Percentiles rank a stretch among this genome's conserved stretches.
Conservation (phyloP, 2,888 invertebrate species). For the Hylaea fasciaria region DNA sequence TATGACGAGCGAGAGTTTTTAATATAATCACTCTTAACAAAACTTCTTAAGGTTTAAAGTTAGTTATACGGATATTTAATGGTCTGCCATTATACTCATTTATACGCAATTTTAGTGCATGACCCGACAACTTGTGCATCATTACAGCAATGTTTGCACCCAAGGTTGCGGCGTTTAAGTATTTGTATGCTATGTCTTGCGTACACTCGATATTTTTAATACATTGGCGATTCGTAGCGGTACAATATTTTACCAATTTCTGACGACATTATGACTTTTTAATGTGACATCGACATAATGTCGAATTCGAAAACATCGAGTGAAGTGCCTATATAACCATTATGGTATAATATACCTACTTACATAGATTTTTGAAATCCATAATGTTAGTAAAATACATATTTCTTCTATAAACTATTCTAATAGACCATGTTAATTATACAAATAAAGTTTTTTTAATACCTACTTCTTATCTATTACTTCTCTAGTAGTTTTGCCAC, state of each 20-base stretch:
- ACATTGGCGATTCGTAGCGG: background rate
- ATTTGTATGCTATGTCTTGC: background rate
- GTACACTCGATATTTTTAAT: background rate
- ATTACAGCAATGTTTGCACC: constrained; percentile 48
- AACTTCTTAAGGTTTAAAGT: constrained; percentile 5
- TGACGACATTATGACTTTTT: no score
- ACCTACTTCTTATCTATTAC: no score
- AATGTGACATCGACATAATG: background rate
- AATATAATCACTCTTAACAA: constrained; percentile 2
- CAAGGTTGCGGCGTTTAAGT: constrained; percentile 46
- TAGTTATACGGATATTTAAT: background rate
- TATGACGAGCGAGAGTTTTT: background rate
- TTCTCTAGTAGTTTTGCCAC: no score
- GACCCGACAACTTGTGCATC: constrained; percentile 49
- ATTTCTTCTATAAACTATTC: no score
- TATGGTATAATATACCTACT: background rate
- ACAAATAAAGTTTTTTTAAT: no score
- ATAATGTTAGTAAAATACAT: no score
- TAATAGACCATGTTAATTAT: no score
- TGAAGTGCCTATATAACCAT: background rate
- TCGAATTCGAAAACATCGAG: background rate
- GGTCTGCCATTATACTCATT: constrained; percentile 32
- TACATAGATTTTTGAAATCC: no score
- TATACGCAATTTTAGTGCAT: constrained; percentile 54
- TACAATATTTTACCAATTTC: no score